phyloP scores from a whole-genome alignment of 1,140 invertebrate genomes.

The Macrotrachela quadricornifera region DNA sequence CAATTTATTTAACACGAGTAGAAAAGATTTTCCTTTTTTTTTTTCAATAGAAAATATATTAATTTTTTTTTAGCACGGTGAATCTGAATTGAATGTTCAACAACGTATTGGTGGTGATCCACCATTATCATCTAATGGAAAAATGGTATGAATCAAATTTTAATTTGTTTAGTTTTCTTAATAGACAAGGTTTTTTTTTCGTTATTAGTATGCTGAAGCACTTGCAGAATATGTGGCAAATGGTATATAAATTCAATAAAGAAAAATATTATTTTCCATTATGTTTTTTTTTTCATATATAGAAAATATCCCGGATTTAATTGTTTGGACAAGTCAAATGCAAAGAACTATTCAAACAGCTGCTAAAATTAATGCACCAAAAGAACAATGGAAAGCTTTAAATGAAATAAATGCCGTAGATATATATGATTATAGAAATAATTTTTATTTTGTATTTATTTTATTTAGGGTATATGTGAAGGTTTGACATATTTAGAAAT shows the following conservation, averaged over 20 bases:
- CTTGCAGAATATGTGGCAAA: too few species aligned
- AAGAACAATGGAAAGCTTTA: constrained; percentile 83
- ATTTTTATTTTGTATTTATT: too few species aligned
- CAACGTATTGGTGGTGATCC: constrained; percentile 90
- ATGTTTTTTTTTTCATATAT: too few species aligned
- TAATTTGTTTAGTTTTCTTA: too few species aligned
- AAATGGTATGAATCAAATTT: constrained; percentile 10
- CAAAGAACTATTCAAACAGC: constrained; percentile 87
- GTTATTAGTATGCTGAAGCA: too few species aligned
- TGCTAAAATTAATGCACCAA: constrained; percentile 63
- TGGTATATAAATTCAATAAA: too few species aligned
- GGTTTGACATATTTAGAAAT: constrained; percentile 99
- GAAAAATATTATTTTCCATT: too few species aligned
- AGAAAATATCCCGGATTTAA: constrained; percentile 39
- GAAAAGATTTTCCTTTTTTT: constrained; percentile 1
- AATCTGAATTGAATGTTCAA: constrained; percentile 72
- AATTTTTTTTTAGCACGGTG: constrained; percentile 53
- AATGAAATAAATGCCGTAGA: constrained; percentile 81
- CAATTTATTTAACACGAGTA: constrained; percentile 82
- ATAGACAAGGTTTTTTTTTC: too few species aligned
- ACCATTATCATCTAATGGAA: constrained; percentile 57
- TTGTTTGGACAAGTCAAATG: constrained; percentile 94
- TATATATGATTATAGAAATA: too few species aligned
- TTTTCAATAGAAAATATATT: background rate
- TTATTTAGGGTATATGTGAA: constrained; percentile 63